Evolutionary conservation across 2,888 invertebrate genomes (phyloP), one percentile per base, ranked within the genome.

Genomic region (Meandrusa payeni): DNA sequence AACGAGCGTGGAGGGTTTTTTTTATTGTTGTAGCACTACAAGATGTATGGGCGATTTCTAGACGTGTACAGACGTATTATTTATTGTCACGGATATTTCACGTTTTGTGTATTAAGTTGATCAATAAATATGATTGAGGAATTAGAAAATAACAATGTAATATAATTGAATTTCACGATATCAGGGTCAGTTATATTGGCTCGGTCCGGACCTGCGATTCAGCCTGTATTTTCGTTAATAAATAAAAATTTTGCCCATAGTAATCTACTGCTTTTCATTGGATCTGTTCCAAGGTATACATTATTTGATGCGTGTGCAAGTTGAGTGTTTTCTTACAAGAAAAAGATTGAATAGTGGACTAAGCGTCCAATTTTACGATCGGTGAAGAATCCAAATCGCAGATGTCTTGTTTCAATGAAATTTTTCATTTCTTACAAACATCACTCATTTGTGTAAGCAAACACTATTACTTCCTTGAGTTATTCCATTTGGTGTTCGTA

Each of bases 231-330:
- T 57, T 76, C 62, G 64, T 76, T 83, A 74, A 76, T 64, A 69
- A 80, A 76, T 80, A 80, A 78, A 81, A 60, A 69, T 65, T 66
- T 73, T 70, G 61, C 68, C 75, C 68, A 71, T 70, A 66, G 48
- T 59, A 43, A 37, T 39, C 2, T 5, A 11, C 19, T 26, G 15
- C 3, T 12, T 1, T 22, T 17, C 3, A 10, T 13, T 15, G n/a
- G n/a, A n/a, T n/a, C n/a, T n/a, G n/a, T n/a, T n/a, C n/a, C n/a
- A n/a, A n/a, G n/a, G n/a, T n/a, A n/a, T n/a, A n/a, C n/a, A n/a
- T n/a, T n/a, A n/a, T n/a, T n/a, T n/a, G n/a, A n/a, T n/a, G n/a
- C n/a, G n/a, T n/a, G n/a, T n/a, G n/a, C n/a, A n/a, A n/a, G n/a
- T n/a, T n/a, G n/a, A n/a, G n/a, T n/a, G n/a, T n/a, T n/a, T n/a